Base-by-base conservation (phyloP, 1,140 invertebrate species). In the Lasaia peninsularis region DNA sequence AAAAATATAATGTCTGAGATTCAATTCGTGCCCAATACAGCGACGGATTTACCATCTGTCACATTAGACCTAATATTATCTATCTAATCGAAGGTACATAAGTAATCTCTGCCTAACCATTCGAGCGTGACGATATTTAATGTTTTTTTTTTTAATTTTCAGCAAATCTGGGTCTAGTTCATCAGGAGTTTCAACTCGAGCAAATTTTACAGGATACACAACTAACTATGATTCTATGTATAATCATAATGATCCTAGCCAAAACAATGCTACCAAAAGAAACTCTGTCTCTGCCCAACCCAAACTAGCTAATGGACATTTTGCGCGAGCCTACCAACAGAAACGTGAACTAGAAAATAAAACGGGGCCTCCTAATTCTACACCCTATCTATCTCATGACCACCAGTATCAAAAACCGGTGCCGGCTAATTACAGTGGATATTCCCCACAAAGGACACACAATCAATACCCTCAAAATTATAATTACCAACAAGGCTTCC, bases 91-190 rank as follows among this genome's bases (percentile, higher is more conserved):
- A n/a, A n/a, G n/a, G n/a, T n/a, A n/a, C n/a, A n/a, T n/a, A n/a
- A n/a, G n/a, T n/a, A n/a, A n/a, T n/a, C n/a, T n/a, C n/a, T n/a
- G n/a, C n/a, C n/a, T n/a, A n/a, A n/a, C n/a, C n/a, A n/a, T n/a
- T n/a, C n/a, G n/a, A n/a, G n/a, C n/a, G n/a, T n/a, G n/a, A n/a
- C n/a, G n/a, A n/a, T n/a, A n/a, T n/a, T n/a, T n/a, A n/a, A n/a
- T n/a, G n/a, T n/a, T n/a, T n/a, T n/a, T n/a, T n/a, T 64, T 63
- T 60, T 33, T 50, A 69, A 50, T 58, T 90, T 88, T 75, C 74
- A 84, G 86, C 72, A 90, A 89, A 87, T 90, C 88, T 28, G 83
- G 86, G 18, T 90, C 89, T 56, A 89, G 87, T 73, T 89, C 89
- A 18, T 89, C 89, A 2, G 87, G 89, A 24, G 85, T 87, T 63